phyloP scores from a whole-genome alignment of 2,797 vertebrate genomes.

The Rhinogobio ventralis region DNA sequence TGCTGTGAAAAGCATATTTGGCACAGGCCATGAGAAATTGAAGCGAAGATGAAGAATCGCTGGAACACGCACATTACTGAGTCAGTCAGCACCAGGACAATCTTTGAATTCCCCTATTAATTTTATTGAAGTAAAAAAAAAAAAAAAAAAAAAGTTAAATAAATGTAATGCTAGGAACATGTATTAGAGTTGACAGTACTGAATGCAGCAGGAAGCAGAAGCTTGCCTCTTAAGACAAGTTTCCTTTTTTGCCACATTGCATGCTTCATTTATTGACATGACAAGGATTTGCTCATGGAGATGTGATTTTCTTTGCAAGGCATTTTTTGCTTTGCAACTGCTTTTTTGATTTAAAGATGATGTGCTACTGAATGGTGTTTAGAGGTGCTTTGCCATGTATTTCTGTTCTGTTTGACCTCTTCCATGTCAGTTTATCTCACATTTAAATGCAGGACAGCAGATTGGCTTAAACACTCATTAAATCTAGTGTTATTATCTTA shows the following conservation, averaged over 20 bases:
- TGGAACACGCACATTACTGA: conserved; percentile 56
- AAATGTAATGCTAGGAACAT: neutral
- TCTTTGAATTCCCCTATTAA: conserved; percentile 30
- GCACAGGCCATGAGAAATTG: conserved; percentile 40
- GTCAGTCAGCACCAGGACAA: conserved; percentile 16
- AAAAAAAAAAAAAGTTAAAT: neutral
- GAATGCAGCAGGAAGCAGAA: conserved; percentile 13
- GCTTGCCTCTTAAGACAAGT: conserved; percentile 21
- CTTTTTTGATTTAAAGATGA: neutral
- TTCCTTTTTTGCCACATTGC: conserved; percentile 10
- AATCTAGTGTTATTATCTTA: neutral
- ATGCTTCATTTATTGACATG: conserved; percentile 26
- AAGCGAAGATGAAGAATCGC: conserved; percentile 46
- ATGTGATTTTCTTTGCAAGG: neutral
- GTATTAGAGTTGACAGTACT: conserved; percentile 38
- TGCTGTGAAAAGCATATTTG: conserved; percentile 52
- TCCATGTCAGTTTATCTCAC: neutral
- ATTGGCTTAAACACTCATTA: neutral
- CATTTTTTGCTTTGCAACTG: neutral
- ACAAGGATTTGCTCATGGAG: conserved; percentile 6
- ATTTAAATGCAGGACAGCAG: neutral
- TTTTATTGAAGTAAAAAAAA: conserved; percentile 6
- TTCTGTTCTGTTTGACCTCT: neutral
- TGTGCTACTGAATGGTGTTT: conserved; percentile 14
- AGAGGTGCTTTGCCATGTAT: neutral